Conservation (phyloP, 2,113 vertebrate genomes). For the Semicossyphus pulcher region DNA sequence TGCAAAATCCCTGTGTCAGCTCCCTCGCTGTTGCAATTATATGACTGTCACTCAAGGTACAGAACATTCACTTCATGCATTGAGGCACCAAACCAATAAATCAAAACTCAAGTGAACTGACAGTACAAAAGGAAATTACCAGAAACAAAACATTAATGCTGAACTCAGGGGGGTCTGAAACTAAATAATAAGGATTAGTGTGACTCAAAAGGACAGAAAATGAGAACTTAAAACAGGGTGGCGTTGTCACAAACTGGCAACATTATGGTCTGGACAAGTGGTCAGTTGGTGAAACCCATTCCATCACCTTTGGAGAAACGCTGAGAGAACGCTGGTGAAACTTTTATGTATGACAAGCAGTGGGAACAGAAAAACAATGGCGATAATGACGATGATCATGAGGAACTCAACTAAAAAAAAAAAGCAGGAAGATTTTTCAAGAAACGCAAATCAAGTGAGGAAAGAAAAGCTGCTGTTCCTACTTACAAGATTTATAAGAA, state of each 20-base stretch:
- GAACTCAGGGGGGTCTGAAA: conserved; percentile 67
- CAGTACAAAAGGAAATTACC: conserved; percentile 77
- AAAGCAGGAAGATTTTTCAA: conserved; percentile 84
- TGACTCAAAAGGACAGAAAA: conserved; percentile 85
- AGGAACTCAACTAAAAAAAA: conserved; percentile 78
- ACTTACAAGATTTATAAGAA: conserved; percentile 99
- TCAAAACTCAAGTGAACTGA: conserved; percentile 75
- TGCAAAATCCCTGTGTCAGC: conserved; percentile 81
- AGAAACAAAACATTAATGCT: conserved; percentile 69
- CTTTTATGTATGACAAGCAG: conserved; percentile 71
- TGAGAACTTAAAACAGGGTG: conserved; percentile 87
- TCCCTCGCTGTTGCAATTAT: conserved; percentile 59
- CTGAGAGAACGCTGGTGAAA: conserved; percentile 74
- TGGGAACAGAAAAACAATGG: conserved; percentile 73
- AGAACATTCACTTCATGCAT: conserved; percentile 80
- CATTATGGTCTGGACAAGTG: conserved; percentile 88
- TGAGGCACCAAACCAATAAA: conserved; percentile 83
- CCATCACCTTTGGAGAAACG: conserved; percentile 88
- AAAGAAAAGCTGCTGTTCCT: conserved; percentile 93
- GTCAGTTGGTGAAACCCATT: conserved; percentile 90
- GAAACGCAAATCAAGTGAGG: conserved; percentile 91
- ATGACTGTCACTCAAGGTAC: conserved; percentile 64
- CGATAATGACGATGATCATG: conserved; percentile 85
- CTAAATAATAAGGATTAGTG: conserved; percentile 73
- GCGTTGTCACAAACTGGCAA: conserved; percentile 89